Evolutionary conservation across 2,888 invertebrate species (phyloP).

Genomic region (Thysanoteuthis rhombus): DNA sequence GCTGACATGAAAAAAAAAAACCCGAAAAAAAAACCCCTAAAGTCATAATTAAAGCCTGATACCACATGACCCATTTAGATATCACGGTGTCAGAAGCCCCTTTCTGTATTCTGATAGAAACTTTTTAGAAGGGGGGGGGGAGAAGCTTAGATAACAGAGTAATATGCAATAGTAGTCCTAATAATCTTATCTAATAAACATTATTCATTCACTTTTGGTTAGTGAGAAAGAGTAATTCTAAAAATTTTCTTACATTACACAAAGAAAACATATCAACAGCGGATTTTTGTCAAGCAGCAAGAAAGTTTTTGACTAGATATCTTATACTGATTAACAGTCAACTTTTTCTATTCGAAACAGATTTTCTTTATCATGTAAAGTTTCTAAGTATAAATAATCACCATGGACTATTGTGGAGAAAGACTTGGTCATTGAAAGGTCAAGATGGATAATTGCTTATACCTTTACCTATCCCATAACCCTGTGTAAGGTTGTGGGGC

Average conservation of each 20-base stretch:
- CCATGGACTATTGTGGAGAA: neutral
- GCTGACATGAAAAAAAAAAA: too few relatives aligned
- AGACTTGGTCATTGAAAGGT: neutral
- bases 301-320: neutral
- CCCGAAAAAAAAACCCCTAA: too few relatives aligned
- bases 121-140: too few relatives aligned
- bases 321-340: neutral
- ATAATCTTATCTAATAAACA: neutral
- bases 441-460: neutral
- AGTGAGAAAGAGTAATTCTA: neutral
- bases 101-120: neutral
- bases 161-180: too few relatives aligned
- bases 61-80: neutral
- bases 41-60: neutral
- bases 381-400: neutral
- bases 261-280: neutral
- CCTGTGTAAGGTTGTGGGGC: too few relatives aligned
- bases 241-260: neutral
- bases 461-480: neutral
- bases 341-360: neutral
- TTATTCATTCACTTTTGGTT: neutral
- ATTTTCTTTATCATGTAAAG: neutral
- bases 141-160: too few relatives aligned
- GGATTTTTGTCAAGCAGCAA: too few relatives aligned
- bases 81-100: neutral